Evolutionary conservation across 2,113 vertebrate genomes (phyloP).

Genomic region (Pleuronectes platessa): DNA sequence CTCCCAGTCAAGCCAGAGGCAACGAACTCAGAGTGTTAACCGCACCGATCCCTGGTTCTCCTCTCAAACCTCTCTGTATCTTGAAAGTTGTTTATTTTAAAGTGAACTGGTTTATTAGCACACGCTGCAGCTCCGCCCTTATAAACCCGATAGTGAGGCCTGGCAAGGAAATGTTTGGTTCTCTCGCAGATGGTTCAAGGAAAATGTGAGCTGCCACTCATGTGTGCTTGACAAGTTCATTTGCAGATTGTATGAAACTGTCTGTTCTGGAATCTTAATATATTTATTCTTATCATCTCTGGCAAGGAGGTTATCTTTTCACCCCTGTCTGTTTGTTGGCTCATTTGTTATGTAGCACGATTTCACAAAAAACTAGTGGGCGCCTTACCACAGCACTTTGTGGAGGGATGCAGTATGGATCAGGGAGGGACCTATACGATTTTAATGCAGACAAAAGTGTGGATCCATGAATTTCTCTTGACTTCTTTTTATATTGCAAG

Average conservation of each 20-base stretch:
- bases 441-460: too few species aligned
- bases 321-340: too few species aligned
- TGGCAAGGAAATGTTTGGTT: not conserved
- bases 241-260: not conserved
- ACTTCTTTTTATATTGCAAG: too few species aligned
- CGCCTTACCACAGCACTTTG: too few species aligned
- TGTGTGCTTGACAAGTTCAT: not conserved
- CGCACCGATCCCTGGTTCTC: not conserved
- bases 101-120: constrained; percentile 1
- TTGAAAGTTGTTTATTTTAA: constrained; percentile 17
- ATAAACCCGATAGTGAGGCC: not conserved
- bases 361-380: too few species aligned
- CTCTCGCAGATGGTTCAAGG: not conserved
- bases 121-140: not conserved
- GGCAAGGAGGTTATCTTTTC: too few species aligned
- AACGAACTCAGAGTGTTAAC: constrained; percentile 17
- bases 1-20: constrained; percentile 20
- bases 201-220: not conserved
- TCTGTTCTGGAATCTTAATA: not conserved
- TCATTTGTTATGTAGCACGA: too few species aligned
- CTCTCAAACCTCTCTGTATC: not conserved
- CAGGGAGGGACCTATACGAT: too few species aligned
- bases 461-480: too few species aligned
- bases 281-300: not conserved
- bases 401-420: too few species aligned